Conservation (phyloP, 2,797 vertebrate species). For the Diplodus sargus region DNA sequence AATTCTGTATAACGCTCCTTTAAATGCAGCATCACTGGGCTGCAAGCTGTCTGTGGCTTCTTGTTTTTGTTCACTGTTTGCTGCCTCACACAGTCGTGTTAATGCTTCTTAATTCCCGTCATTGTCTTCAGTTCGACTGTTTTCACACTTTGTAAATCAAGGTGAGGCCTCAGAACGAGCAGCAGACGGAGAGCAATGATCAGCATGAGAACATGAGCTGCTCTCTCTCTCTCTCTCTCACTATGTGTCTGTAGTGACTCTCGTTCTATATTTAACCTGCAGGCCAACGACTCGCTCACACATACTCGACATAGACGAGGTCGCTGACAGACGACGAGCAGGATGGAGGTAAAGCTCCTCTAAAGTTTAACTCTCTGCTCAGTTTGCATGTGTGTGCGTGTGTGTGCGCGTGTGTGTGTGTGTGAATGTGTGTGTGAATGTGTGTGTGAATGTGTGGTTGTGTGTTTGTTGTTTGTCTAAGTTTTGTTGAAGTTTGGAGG, state of each 20-base stretch:
- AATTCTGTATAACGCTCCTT: too few relatives aligned
- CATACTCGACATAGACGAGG: slow-evolving; percentile 86
- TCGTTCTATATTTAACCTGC: slow-evolving; percentile 74
- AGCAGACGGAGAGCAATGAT: slow-evolving; percentile 24
- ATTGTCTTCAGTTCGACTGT: background rate
- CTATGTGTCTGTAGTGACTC: slow-evolving; percentile 37
- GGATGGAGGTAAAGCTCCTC: slow-evolving; percentile 84
- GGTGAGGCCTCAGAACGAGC: slow-evolving; percentile 12
- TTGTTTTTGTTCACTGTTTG: background rate
- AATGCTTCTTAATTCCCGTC: background rate
- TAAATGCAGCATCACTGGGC: too few relatives aligned
- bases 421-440: background rate
- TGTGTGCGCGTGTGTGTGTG: background rate
- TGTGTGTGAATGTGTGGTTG: background rate
- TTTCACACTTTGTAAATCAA: slow-evolving; percentile 1
- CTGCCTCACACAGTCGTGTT: background rate
- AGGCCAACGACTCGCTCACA: slow-evolving; percentile 41
- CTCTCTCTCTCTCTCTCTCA: slow-evolving; percentile 29
- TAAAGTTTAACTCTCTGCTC: slow-evolving; percentile 23
- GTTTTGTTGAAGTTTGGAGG: background rate
- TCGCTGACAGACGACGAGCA: slow-evolving; percentile 89
- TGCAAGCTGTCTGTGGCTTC: too few relatives aligned
- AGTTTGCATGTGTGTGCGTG: background rate
- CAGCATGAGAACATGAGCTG: slow-evolving; percentile 69
- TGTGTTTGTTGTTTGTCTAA: background rate